Evolutionary conservation across 1,140 invertebrate genomes (phyloP).

Genomic region (Drosophila repletoides): DNA sequence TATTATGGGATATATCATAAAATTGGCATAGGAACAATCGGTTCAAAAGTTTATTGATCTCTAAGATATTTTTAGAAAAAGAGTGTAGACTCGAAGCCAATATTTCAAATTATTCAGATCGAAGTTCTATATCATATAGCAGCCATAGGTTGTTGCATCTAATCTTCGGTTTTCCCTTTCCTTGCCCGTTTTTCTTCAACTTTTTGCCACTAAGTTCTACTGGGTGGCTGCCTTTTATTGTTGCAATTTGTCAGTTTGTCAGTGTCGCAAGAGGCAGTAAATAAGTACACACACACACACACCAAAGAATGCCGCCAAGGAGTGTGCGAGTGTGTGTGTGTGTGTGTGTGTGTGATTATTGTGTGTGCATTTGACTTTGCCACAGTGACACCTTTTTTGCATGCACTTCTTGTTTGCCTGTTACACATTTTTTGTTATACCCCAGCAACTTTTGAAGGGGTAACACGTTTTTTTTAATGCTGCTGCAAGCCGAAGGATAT

Average conservation of each 20-base stretch:
- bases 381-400: conserved; percentile 37
- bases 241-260: conserved; percentile 36
- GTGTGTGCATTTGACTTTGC: conserved; percentile 29
- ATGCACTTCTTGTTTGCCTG: conserved; percentile 29
- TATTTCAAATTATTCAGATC: too few relatives aligned
- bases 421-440: conserved; percentile 19
- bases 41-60: too few relatives aligned
- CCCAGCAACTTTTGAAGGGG: conserved; percentile 11
- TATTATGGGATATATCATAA: too few relatives aligned
- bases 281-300: conserved; percentile 15
- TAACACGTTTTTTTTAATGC: not conserved
- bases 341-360: conserved; percentile 4
- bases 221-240: conserved; percentile 30
- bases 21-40: too few relatives aligned
- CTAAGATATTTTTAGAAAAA: too few relatives aligned
- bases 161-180: too few relatives aligned
- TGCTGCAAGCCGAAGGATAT: conserved; percentile 13
- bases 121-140: too few relatives aligned
- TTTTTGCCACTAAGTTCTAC: too few relatives aligned
- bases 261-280: conserved; percentile 23
- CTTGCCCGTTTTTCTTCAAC: too few relatives aligned
- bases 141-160: too few relatives aligned
- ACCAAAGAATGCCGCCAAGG: conserved; percentile 35
- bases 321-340: not conserved
- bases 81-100: too few relatives aligned